Evolutionary conservation across 2,113 vertebrate genomes (phyloP).

Genomic region (Capreolus pygargus): DNA sequence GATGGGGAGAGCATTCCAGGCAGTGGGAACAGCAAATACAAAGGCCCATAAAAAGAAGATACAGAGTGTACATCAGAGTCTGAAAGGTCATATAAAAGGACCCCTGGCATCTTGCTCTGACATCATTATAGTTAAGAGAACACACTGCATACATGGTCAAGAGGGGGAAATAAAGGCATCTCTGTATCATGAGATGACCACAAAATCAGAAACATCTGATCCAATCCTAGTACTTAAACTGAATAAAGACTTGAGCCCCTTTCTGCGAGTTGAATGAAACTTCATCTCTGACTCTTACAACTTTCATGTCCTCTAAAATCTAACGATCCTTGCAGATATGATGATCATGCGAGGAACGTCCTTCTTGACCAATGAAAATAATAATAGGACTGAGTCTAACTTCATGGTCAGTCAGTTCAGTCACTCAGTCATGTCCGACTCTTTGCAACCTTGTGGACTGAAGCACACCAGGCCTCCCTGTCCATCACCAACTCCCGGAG

Average conservation of each 20-base stretch:
- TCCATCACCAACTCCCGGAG: neutral
- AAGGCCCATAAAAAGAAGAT: neutral
- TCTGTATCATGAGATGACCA: neutral
- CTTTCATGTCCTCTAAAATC: neutral
- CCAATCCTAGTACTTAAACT: neutral
- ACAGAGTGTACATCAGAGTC: neutral
- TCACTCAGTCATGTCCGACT: neutral
- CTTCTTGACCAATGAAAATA: neutral
- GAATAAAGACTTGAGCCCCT: neutral
- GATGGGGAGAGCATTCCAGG: neutral
- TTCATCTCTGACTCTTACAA: neutral
- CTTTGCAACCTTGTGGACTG: neutral
- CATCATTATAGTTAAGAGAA: neutral
- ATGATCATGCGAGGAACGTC: neutral
- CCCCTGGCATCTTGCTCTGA: neutral
- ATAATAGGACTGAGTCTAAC: neutral
- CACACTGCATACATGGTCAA: neutral
- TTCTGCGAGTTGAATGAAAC: neutral
- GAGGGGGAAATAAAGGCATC: neutral
- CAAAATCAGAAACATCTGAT: neutral
- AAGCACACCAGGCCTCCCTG: neutral
- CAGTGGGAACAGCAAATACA: neutral
- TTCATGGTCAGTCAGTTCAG: neutral
- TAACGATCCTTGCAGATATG: neutral
- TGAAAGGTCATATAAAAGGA: neutral